Percentiles rank a stretch among this genome's conserved stretches.
These are phyloP conservation scores for Fragum sueziense DNA, from an alignment of 2,888 invertebrate genomes.

Conservation along the genomic window DNA sequence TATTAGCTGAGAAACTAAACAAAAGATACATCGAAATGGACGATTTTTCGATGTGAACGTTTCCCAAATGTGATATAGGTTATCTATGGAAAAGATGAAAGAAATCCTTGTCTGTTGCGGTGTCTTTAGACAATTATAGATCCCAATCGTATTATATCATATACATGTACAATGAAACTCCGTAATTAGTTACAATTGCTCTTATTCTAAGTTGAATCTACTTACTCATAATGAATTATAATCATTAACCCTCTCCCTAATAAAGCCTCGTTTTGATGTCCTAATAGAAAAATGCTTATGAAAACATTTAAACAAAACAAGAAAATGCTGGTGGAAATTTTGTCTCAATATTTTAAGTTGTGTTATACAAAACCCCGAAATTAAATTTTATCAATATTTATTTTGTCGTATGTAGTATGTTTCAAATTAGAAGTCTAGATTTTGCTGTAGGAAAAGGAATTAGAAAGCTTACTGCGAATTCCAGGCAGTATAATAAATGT, in stretches of 20 bases:
- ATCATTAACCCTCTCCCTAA: not conserved
- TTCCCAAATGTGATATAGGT: too few relatives aligned
- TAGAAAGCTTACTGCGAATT: slow-evolving; percentile 6
- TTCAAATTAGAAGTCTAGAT: not conserved
- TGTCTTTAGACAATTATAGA: too few relatives aligned
- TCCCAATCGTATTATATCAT: too few relatives aligned
- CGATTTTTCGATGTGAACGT: too few relatives aligned
- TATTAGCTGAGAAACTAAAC: too few relatives aligned
- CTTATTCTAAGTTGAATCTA: too few relatives aligned
- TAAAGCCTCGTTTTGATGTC: not conserved
- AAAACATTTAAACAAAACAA: not conserved
- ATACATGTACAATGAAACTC: too few relatives aligned
- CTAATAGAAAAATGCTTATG: not conserved
- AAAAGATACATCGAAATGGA: too few relatives aligned
- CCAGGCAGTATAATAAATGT: slow-evolving; percentile 14
- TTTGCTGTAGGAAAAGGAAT: not conserved
- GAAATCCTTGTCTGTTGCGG: too few relatives aligned
- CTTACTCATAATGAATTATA: not conserved
- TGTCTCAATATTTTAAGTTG: not conserved
- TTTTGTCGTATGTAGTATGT: not conserved
- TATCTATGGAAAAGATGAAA: too few relatives aligned
- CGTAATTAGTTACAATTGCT: too few relatives aligned
- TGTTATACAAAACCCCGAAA: too few relatives aligned
- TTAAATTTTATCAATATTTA: not conserved
- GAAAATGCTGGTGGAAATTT: not conserved